Conservation (phyloP, 2,113 vertebrate genomes). For the Camarhynchus parvulus region DNA sequence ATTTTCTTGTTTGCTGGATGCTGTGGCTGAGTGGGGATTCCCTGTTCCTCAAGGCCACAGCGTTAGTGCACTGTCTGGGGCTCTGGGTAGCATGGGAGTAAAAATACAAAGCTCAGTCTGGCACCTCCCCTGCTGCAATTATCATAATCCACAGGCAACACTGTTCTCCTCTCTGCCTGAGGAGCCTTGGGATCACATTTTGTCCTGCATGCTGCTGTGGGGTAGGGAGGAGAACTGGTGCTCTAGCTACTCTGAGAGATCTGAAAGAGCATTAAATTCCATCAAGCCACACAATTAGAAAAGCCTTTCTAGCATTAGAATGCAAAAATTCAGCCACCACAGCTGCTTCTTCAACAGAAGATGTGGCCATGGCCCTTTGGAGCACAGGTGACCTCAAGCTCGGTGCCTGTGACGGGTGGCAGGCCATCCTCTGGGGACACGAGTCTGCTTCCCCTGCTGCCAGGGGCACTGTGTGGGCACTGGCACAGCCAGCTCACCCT, state of each 20-base stretch:
- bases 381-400: not conserved
- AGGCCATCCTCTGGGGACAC: not conserved
- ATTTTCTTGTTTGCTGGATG: not conserved
- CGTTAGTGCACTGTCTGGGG: not conserved
- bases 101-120: not conserved
- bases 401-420: accelerated
- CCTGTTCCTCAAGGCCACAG: not conserved
- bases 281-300: not conserved
- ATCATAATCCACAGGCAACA: not conserved
- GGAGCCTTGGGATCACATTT: not conserved
- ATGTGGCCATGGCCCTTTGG: not conserved
- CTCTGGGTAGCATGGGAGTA: not conserved
- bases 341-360: not conserved
- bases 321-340: not conserved
- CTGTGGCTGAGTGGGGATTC: not conserved
- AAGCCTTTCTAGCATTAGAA: not conserved
- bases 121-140: not conserved
- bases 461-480: not conserved
- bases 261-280: not conserved
- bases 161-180: not conserved
- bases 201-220: not conserved
- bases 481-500: not conserved
- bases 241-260: not conserved
- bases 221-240: not conserved
- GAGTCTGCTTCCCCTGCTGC: not conserved